Percentiles rank a stretch among this genome's conserved stretches.
Evolutionary conservation across 2,797 vertebrate genomes (phyloP).

Genomic region (Mormyrus proboscirostris): DNA sequence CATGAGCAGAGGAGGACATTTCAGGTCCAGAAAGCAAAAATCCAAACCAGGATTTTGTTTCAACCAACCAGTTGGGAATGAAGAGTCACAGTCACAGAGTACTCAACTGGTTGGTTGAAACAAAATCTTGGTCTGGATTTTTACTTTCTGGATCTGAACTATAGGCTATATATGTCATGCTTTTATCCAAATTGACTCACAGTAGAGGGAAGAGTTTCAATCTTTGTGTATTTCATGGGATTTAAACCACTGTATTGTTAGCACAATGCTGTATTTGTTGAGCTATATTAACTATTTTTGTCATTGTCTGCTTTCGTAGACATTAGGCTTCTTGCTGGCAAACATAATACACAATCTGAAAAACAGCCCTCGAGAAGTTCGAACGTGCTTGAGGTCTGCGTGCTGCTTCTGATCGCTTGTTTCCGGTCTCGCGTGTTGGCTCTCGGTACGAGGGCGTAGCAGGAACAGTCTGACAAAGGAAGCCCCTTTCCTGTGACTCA

Average conservation of each 20-base stretch:
- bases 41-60: too few relatives aligned
- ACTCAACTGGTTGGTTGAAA: too few relatives aligned
- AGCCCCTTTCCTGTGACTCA: not conserved
- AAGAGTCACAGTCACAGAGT: too few relatives aligned
- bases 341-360: not conserved
- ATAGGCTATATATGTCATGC: not conserved
- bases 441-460: not conserved
- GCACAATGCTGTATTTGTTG: not conserved
- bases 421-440: not conserved
- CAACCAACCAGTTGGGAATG: too few relatives aligned
- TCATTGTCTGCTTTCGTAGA: too few relatives aligned
- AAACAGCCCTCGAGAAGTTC: not conserved
- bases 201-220: not conserved
- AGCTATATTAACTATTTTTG: not conserved
- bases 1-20: too few relatives aligned
- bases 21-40: too few relatives aligned
- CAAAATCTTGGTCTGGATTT: too few relatives aligned
- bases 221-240: not conserved
- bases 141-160: not conserved
- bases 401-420: not conserved
- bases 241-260: not conserved
- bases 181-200: not conserved
- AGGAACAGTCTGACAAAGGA: not conserved
- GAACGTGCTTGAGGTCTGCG: not conserved
- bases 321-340: not conserved